Evolutionary conservation across 2,888 invertebrate species (phyloP), one percentile per base, ranked within the genome.

Genomic region (Drosophila paramelanica): DNA sequence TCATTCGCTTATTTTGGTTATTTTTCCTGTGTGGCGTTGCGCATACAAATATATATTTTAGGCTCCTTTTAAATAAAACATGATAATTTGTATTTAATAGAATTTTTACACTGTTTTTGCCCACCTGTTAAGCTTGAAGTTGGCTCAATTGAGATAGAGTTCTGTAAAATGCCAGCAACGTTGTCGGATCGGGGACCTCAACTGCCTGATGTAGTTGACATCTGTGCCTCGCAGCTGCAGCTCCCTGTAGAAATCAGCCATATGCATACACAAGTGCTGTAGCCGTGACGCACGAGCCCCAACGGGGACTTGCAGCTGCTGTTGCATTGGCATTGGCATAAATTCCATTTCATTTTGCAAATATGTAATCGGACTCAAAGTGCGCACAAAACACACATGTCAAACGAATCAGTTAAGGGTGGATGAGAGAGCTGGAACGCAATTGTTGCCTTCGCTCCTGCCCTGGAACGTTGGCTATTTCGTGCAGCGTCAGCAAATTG

Each of bases 331-430:
- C 75, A 78, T 75, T 78, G 76, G 67, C 72, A 75, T 59, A 78
- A 83, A 81, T 83, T 85, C 85, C 77, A 77, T 81, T 87, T 77
- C 81, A 88, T 81, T 84, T 83, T 73, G 77, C 87, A 90, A 90
- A 89, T 88, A 81, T 81, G 78, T 81, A 85, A 89, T 89, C 79
- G 79, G 76, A 80, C 72, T 79, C 74, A 76, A 81, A 83, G 75
- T 84, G 81, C 64, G 58, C 70, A 72, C 64, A 76, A 45, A 58
- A 57, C 66, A 51, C 68, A 75, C 71, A 73, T 51, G 69, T 61
- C 66, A 55, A 45, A 62, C 73, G 68, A 52, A 67, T 60, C 58
- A 55, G 46, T 46, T 51, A n/a, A 31, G 11, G 25, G 10, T 10
- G 23, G 39, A 17, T 23, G 10, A 11, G 14, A 14, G 33, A 5